Base-by-base conservation (phyloP, 2,888 invertebrate genomes). In the Harpalus rubripes region DNA sequence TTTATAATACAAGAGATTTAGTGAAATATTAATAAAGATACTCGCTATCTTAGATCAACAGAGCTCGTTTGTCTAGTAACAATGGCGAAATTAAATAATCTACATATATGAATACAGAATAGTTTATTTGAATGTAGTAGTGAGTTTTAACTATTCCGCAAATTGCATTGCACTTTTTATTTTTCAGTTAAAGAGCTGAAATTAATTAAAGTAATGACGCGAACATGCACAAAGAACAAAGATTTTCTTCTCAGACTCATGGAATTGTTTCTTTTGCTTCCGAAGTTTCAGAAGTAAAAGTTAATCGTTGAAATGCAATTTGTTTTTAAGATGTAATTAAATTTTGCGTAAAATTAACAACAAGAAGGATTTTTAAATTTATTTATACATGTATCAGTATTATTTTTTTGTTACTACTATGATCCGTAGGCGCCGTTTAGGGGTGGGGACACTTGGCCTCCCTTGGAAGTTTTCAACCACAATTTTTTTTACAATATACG, bases 121-220 rank as follows among this genome's bases (percentile, higher is more conserved):
- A 74, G 44, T 74, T 74, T 16, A 74, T 74, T 74, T 74, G 72
- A 74, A 74, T 74, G 41, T 74, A 74, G 72, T 22, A 74, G 72
- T 74, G 16, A 41, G 16, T 44, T 41, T 74, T 44, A 74, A 74
- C 72, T 74, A 74, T 74, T 74, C 44, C 72, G 72, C 72, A 44
- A 74, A 44, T 41, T 44, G 44, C 72, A 74, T 74, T 74, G 68
- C 44, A 41, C 44, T 83, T 83, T 82, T 76, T 83, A 83, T 76
- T 83, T 83, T 83, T 18, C 83, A 76, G 74, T 41, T 72, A 74
- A 83, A 74, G 76, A 83, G 68, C 83, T 74, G 41, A 68, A 83
- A 83, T 83, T 74, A 83, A 83, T 83, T 83, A 83, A 83, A 83
- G 83, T 72, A 83, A 83, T 83, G 83, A 83, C 74, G 59, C 83